Conservation (phyloP, 1,140 invertebrate genomes). For the Coenobita brevimanus region DNA sequence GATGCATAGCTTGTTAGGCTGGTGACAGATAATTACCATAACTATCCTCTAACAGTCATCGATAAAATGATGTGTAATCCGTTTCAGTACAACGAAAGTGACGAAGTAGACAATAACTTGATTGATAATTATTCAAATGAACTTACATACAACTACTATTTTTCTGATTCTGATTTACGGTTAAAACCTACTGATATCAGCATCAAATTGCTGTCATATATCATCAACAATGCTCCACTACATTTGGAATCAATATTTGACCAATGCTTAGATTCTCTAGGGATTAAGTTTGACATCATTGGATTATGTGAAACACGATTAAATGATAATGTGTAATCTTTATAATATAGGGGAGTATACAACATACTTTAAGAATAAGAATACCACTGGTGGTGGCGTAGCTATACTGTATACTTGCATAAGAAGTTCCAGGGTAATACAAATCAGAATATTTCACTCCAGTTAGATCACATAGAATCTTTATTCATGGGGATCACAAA, state of each 20-base stretch:
- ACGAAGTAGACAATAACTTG: too few relatives aligned
- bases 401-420: not conserved
- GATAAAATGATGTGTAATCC: too few relatives aligned
- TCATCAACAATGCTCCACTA: not conserved
- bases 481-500: not conserved
- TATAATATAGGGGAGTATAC: too few relatives aligned
- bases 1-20: too few relatives aligned
- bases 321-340: not conserved
- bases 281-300: too few relatives aligned
- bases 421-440: too few relatives aligned
- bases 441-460: not conserved
- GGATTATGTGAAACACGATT: too few relatives aligned
- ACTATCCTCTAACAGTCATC: too few relatives aligned
- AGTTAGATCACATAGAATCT: not conserved
- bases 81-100: too few relatives aligned
- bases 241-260: slow-evolving; percentile 3
- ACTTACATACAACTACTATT: not conserved
- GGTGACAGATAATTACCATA: not conserved
- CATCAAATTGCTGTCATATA: slow-evolving; percentile 1
- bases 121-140: not conserved
- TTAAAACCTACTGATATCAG: not conserved
- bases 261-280: not conserved
- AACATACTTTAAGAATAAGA: not conserved
- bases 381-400: not conserved
- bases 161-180: not conserved